A percentile compares a stretch with the other conserved stretches of the same genome.
phyloP scores from a whole-genome alignment of 1,140 invertebrate species.

The Coboldia fuscipes region DNA sequence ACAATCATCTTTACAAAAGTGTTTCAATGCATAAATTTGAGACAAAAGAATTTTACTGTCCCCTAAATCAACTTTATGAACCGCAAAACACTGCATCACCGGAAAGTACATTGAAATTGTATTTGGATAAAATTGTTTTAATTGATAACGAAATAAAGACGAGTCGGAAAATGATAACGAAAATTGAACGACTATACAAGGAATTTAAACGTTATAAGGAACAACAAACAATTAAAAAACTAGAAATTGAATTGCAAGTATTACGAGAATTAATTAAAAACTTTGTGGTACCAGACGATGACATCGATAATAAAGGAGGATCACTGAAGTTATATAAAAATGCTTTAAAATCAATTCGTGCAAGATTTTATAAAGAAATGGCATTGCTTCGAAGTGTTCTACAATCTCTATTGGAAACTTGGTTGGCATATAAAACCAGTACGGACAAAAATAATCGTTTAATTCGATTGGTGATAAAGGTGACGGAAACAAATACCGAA shows the following conservation, averaged over 20 bases:
- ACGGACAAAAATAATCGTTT: conserved; percentile 15
- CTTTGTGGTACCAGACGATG: conserved; percentile 7
- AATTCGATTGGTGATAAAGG: conserved; percentile 18
- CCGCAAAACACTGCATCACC: conserved; percentile 1
- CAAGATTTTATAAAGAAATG: conserved; percentile 16
- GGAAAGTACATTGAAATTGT: conserved; percentile 17
- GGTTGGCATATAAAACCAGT: conserved; percentile 20
- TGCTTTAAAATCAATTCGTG: conserved; percentile 15
- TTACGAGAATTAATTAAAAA: conserved; percentile 13
- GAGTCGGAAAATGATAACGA: conserved; percentile 18
- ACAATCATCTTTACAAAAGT: no score
- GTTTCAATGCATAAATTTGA: no score
- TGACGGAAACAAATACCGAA: conserved; percentile 8
- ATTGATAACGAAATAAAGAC: conserved; percentile 21
- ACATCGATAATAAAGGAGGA: conserved; percentile 1
- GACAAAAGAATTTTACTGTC: background rate
- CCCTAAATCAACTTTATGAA: conserved; percentile 9
- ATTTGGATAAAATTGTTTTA: conserved; percentile 19
- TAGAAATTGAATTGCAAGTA: conserved; percentile 15
- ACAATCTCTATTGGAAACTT: conserved; percentile 15
- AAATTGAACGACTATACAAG: conserved; percentile 16
- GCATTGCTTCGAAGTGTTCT: conserved; percentile 12
- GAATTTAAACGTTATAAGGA: conserved; percentile 11
- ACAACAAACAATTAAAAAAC: conserved; percentile 10
- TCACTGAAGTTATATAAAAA: conserved; percentile 8